A percentile compares a stretch with the other conserved stretches of the same genome.
Conservation (phyloP, 2,888 invertebrate genomes). For the Drosophila paramelanica region DNA sequence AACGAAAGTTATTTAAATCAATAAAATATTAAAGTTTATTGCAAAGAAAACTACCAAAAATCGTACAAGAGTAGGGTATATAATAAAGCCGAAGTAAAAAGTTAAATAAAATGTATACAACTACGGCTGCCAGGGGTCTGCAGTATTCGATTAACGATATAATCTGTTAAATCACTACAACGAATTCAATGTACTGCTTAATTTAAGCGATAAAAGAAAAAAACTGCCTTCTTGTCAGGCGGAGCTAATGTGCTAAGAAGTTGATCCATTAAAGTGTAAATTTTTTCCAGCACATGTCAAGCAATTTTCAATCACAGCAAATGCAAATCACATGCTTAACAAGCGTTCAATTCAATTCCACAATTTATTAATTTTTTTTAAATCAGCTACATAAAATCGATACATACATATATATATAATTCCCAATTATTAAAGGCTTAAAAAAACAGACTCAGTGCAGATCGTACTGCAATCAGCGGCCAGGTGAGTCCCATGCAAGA, state of each 20-base stretch:
- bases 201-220: background rate
- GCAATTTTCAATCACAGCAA: constrained; percentile 17
- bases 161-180: background rate
- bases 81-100: too few species aligned
- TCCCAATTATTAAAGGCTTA: constrained; percentile 26
- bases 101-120: too few species aligned
- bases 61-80: too few species aligned
- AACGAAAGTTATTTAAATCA: too few species aligned
- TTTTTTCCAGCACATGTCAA: constrained; percentile 9
- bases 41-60: too few species aligned
- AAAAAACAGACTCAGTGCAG: constrained; percentile 5
- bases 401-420: background rate
- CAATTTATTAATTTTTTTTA: background rate
- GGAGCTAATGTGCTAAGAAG: background rate
- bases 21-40: too few species aligned
- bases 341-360: constrained; percentile 21
- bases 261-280: constrained; percentile 7
- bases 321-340: constrained; percentile 36
- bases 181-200: background rate
- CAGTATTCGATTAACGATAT: too few species aligned
- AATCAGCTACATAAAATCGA: constrained; percentile 20
- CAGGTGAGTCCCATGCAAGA: constrained; percentile 18
- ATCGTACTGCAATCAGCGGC: constrained; percentile 31
- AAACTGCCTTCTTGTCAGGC: background rate
- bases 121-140: too few species aligned